phyloP scores from a whole-genome alignment of 2,797 vertebrate genomes.

The Lacerta bilineata region DNA sequence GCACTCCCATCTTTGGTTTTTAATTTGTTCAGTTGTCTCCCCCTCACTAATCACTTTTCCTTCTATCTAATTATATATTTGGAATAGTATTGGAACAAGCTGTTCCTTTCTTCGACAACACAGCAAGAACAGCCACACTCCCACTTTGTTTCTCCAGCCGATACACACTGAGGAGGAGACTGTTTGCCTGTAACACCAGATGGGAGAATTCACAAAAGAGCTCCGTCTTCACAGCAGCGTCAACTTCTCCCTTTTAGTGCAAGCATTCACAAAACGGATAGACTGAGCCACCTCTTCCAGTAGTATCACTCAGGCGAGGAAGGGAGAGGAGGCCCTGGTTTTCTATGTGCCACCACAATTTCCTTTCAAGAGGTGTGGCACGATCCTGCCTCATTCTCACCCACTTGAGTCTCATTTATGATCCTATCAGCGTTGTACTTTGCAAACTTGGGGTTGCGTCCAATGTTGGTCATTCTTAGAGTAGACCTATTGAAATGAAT shows the following conservation, averaged over 20 bases:
- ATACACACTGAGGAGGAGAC: constrained; percentile 49
- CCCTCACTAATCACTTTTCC: constrained; percentile 69
- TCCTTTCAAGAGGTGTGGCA: not conserved
- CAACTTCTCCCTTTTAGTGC: not conserved
- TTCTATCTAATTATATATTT: constrained; percentile 74
- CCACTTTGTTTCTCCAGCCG: constrained; percentile 70
- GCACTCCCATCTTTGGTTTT: constrained; percentile 39
- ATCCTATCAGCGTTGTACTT: not conserved
- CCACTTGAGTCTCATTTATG: not conserved
- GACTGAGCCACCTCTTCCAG: not conserved
- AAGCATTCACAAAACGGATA: not conserved
- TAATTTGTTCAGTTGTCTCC: constrained; percentile 62
- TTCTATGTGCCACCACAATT: not conserved
- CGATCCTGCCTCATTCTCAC: not conserved
- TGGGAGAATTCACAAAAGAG: constrained; percentile 54
- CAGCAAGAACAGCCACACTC: constrained; percentile 53
- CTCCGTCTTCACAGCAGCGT: not conserved
- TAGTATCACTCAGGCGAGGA: not conserved
- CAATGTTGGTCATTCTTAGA: no score
- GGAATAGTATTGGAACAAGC: constrained; percentile 76
- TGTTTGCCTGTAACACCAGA: constrained; percentile 61
- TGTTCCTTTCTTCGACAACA: constrained; percentile 76
- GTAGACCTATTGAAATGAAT: no score
- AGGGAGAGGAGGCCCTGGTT: not conserved
- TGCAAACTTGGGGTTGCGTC: not conserved